These are phyloP conservation scores for Daboia siamensis DNA, from an alignment of 2,113 vertebrate species.

Conservation along the genomic window DNA sequence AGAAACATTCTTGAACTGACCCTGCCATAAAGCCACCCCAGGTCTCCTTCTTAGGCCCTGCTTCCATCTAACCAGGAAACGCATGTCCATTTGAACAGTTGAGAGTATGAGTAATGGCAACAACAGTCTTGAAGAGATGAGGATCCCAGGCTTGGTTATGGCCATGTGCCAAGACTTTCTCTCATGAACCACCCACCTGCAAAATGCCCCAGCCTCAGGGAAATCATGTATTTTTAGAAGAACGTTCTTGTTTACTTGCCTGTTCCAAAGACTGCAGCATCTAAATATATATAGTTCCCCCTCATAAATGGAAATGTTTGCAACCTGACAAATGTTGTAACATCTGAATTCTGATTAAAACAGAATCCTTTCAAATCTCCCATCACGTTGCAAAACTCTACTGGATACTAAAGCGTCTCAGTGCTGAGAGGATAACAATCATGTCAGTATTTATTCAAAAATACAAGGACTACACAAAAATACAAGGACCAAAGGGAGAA, in stretches of 20 bases:
- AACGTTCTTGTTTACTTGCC: background rate
- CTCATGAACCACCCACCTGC: background rate
- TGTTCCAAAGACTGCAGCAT: background rate
- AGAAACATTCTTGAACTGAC: background rate
- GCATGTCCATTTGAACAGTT: background rate
- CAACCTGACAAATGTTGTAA: background rate
- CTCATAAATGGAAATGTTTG: background rate
- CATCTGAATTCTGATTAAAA: background rate
- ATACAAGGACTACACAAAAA: background rate
- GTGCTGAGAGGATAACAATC: background rate
- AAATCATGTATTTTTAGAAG: constrained; percentile 13
- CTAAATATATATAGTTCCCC: background rate
- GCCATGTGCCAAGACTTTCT: background rate
- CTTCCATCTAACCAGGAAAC: background rate
- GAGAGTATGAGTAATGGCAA: background rate
- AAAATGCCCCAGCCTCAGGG: background rate
- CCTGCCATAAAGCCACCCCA: no score
- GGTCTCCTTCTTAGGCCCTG: background rate
- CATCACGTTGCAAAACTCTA: background rate
- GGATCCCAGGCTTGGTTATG: background rate
- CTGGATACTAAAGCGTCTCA: background rate
- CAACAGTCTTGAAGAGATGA: background rate
- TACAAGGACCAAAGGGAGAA: no score
- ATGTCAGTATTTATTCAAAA: background rate
- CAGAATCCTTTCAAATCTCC: background rate